Base-by-base conservation (phyloP, 2,797 vertebrate genomes). In the Neosilurus hyrtlii region DNA sequence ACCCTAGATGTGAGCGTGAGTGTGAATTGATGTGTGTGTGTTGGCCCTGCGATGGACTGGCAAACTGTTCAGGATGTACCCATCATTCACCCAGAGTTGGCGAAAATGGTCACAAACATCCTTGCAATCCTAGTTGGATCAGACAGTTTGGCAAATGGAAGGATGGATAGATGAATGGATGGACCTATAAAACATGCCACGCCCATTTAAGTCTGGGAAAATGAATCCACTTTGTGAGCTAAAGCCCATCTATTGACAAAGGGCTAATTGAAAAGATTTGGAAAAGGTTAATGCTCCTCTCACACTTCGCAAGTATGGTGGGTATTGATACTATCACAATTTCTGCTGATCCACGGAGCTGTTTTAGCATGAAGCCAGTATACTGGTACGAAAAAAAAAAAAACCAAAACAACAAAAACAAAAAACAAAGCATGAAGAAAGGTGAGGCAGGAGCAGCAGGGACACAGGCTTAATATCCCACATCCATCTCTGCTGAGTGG, bases 401-500 rank as follows among this genome's bases (percentile, higher is more conserved):
- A 4, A 43, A 43, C 43, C 4, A 43, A 4, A 43, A 43, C 43
- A 43, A 43, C 43, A 43, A 43, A 4, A 43, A 43, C 43, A 43
- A 43, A 43, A 43, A 43, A 74, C 61, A 79, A 82, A 82, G 65
- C 75, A 82, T 85, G 84, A 85, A 82, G 65, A 37, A 61, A 85
- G 84, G 81, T 82, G 70, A 79, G 76, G 68, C 62, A 82, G 63
- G 70, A 85, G 73, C 84, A 85, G 84, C 84, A 80, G 84, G 81
- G 76, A 82, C 76, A 79, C 81, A 11, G 62, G 76, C 68, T 79
- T 85, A 85, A 85, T 85, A 85, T 85, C 84, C 82, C 76, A 85
- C 81, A 85, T 85, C 84, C 84, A 85, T 85, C 84, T 85, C 81
- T 82, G 76, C 81, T 85, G 84, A 85, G 84, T 85, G 84, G 84